Evolutionary conservation across 2,888 invertebrate genomes (phyloP).

Genomic region (Volucella inflata): DNA sequence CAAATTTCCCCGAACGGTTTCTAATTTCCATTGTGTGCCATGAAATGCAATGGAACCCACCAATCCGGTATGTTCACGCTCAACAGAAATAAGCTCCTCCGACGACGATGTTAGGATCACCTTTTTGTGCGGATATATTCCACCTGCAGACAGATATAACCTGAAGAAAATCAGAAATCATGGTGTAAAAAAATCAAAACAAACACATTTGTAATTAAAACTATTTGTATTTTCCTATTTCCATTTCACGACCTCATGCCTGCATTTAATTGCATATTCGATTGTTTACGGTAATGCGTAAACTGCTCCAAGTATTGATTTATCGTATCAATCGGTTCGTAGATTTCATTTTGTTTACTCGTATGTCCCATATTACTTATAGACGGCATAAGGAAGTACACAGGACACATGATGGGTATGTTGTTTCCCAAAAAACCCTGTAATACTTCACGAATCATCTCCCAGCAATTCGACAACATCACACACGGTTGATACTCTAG

Average conservation of each 20-base stretch:
- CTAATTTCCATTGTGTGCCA: too few relatives aligned
- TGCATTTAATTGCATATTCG: conserved; percentile 80
- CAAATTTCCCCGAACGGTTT: too few relatives aligned
- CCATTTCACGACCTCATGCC: conserved; percentile 47
- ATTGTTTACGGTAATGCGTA: conserved; percentile 92
- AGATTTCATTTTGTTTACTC: conserved; percentile 85
- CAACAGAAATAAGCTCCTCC: too few relatives aligned
- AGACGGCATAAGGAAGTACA: conserved; percentile 84
- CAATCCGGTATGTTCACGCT: too few relatives aligned
- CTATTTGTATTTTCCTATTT: conserved; percentile 44
- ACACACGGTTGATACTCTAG: conserved; percentile 96
- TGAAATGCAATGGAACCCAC: too few relatives aligned
- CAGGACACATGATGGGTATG: conserved; percentile 89
- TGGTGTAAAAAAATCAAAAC: not conserved
- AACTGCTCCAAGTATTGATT: conserved; percentile 98
- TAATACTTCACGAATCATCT: conserved; percentile 94
- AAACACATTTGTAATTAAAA: not conserved
- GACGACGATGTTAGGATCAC: too few relatives aligned
- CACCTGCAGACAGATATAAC: too few relatives aligned
- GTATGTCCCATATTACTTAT: conserved; percentile 81
- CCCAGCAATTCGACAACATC: conserved; percentile 95
- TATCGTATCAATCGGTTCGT: conserved; percentile 95
- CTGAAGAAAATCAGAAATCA: too few relatives aligned
- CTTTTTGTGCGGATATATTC: too few relatives aligned
- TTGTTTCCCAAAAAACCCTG: conserved; percentile 94